Evolutionary conservation across 2,113 vertebrate genomes (phyloP).

Genomic region (Odontophorus gujanensis): DNA sequence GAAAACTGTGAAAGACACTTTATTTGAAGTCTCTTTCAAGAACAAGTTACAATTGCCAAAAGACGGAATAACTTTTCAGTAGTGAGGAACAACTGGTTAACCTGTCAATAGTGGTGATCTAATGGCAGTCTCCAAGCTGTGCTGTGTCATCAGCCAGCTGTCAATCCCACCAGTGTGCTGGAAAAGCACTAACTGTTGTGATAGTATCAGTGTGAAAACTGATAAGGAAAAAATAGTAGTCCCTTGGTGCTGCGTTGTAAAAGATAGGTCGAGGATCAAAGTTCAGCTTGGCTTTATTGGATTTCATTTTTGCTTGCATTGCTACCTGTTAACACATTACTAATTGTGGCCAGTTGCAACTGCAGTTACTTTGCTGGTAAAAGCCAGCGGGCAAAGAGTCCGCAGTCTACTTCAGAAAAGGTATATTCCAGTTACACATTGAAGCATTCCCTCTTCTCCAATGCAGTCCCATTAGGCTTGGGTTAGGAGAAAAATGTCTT

Average conservation of each 20-base stretch:
- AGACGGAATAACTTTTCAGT: conserved; percentile 13
- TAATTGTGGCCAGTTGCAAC: background rate
- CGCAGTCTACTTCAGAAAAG: background rate
- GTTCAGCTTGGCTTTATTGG: conserved; percentile 42
- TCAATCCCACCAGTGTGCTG: conserved; percentile 40
- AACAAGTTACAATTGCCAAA: background rate
- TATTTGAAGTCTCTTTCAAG: background rate
- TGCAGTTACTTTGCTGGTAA: conserved; percentile 25
- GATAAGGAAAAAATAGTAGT: conserved; percentile 20
- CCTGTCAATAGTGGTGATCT: conserved; percentile 68
- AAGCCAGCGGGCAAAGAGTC: background rate
- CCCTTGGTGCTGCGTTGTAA: conserved; percentile 32
- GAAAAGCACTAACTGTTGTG: conserved; percentile 64
- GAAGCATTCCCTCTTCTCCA: background rate
- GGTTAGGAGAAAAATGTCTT: background rate
- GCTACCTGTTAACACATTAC: conserved; percentile 43
- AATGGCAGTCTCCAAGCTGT: conserved; percentile 57
- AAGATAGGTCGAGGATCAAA: conserved; percentile 41
- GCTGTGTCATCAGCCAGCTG: conserved; percentile 66
- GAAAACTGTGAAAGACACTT: background rate
- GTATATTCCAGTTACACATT: background rate
- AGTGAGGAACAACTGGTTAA: conserved; percentile 28
- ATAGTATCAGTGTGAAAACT: conserved; percentile 57
- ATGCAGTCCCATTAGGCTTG: background rate
- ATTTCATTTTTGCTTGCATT: conserved; percentile 21